Conservation (phyloP, 2,797 vertebrate species). For the Hemitrygon akajei region DNA sequence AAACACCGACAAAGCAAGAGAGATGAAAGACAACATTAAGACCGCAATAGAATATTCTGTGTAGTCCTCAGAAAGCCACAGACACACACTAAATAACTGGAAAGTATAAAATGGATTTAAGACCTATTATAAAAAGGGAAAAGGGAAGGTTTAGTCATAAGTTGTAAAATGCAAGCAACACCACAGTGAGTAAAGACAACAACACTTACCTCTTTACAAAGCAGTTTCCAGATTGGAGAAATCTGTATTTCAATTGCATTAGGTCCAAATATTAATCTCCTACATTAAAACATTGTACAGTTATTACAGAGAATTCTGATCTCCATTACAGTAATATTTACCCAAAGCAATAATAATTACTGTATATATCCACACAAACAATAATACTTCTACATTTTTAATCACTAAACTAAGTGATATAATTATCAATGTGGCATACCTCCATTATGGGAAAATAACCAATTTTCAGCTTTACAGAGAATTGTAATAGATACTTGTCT, state of each 20-base stretch:
- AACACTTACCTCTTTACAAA: constrained; percentile 62
- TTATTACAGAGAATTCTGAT: background rate
- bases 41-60: constrained; percentile 62
- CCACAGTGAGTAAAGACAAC: constrained; percentile 38
- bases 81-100: constrained; percentile 65
- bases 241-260: constrained; percentile 63
- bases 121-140: constrained; percentile 50
- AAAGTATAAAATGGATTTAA: constrained; percentile 68
- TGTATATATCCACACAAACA: background rate
- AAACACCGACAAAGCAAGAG: constrained; percentile 58
- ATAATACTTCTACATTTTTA: background rate
- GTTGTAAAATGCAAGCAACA: constrained; percentile 5
- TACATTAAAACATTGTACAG: constrained; percentile 40
- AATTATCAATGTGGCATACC: background rate
- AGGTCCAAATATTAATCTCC: constrained; percentile 62
- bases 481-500: background rate
- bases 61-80: constrained; percentile 68
- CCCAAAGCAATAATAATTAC: background rate
- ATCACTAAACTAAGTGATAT: background rate
- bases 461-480: background rate
- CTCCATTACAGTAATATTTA: background rate
- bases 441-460: background rate
- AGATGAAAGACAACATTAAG: constrained; percentile 63
- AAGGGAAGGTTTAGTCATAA: background rate
- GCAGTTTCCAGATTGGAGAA: constrained; percentile 65